Percentiles rank a stretch among this genome's conserved stretches.
Conservation (phyloP, 2,113 vertebrate genomes). For the Nesospiza acunhae region DNA sequence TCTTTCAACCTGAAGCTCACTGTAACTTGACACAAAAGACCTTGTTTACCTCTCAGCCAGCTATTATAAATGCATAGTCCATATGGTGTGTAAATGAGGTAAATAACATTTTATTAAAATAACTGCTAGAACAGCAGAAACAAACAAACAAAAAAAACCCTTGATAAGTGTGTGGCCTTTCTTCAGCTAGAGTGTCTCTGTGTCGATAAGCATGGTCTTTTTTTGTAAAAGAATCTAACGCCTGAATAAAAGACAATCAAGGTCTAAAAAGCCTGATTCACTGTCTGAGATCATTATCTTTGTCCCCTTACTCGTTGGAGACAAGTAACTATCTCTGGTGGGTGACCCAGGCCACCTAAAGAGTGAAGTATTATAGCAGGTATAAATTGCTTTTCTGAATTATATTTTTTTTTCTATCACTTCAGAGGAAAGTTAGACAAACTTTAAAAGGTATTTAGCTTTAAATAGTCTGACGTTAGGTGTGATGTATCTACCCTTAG, state of each 20-base stretch:
- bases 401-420: neutral
- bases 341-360: neutral
- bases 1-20: neutral
- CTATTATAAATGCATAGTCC: neutral
- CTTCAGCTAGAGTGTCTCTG: neutral
- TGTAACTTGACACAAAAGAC: neutral
- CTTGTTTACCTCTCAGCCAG: neutral
- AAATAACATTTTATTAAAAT: neutral
- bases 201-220: neutral
- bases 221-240: neutral
- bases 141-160: neutral
- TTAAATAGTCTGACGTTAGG: neutral
- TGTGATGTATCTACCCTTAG: neutral
- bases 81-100: neutral
- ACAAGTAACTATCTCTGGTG: neutral
- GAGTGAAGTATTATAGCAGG: neutral
- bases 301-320: neutral
- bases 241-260: neutral
- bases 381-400: neutral
- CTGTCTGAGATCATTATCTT: neutral
- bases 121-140: neutral
- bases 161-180: neutral
- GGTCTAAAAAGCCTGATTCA: neutral
- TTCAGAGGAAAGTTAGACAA: neutral
- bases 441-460: neutral